These are phyloP conservation scores for Elachura formosa DNA, from an alignment of 2,113 vertebrate species.

Conservation along the genomic window DNA sequence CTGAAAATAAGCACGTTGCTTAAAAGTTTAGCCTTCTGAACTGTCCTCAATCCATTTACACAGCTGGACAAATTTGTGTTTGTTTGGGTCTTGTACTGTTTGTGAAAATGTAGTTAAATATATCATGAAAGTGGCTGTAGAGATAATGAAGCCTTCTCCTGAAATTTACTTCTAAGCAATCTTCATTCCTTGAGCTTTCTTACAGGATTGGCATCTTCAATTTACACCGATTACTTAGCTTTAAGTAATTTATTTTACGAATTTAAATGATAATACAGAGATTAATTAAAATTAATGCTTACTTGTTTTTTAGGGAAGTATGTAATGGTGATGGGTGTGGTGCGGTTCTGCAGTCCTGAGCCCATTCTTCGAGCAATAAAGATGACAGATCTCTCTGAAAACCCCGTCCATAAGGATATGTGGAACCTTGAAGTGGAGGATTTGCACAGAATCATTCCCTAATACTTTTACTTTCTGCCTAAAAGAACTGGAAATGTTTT, in stretches of 20 bases:
- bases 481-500: not conserved
- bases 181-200: not conserved
- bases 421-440: constrained; percentile 92
- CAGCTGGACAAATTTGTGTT: not conserved
- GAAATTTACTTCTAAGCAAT: not conserved
- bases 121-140: not conserved
- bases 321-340: constrained; percentile 92
- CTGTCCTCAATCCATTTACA: fast-evolving
- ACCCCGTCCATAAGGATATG: constrained; percentile 77
- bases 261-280: not conserved
- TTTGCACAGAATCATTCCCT: constrained; percentile 78
- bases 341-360: constrained; percentile 80
- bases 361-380: constrained; percentile 87
- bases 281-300: not conserved
- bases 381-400: constrained; percentile 88
- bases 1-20: not conserved
- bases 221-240: not conserved
- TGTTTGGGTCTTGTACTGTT: not conserved
- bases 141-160: not conserved
- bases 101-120: not conserved
- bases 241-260: not conserved
- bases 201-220: not conserved
- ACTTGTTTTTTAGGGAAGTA: constrained; percentile 80
- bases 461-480: not conserved
- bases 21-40: not conserved